Percentiles rank a stretch among this genome's conserved stretches.
Conservation (phyloP, 2,113 vertebrate species). For the human region DNA sequence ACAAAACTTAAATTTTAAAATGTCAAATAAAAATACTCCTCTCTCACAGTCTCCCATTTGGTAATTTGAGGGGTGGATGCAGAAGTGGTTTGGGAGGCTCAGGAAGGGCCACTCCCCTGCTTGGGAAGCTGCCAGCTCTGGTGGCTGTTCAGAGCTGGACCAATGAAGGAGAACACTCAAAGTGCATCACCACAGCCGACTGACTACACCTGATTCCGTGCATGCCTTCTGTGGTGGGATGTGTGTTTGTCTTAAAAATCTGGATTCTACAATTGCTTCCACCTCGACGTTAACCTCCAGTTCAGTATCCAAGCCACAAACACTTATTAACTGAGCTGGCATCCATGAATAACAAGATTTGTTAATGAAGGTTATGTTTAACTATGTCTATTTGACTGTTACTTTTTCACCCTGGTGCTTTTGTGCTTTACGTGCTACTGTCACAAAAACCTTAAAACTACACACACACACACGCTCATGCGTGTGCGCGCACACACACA, state of each 20-base stretch:
- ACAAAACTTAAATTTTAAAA: not conserved
- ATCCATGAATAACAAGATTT: constrained; percentile 90
- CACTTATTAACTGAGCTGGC: constrained; percentile 94
- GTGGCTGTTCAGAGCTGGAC: constrained; percentile 60
- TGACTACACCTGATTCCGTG: constrained; percentile 56
- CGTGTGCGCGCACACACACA: too few relatives aligned
- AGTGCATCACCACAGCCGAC: constrained; percentile 26
- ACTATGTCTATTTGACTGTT: constrained; percentile 77
- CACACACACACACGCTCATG: too few relatives aligned
- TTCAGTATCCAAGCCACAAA: constrained; percentile 76
- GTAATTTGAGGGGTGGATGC: constrained; percentile 30
- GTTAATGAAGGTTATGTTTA: constrained; percentile 88
- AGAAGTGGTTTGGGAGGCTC: constrained; percentile 26
- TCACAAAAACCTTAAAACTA: constrained; percentile 31
- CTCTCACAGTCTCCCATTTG: not conserved
- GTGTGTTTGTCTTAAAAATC: constrained; percentile 78
- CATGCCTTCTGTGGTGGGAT: constrained; percentile 59
- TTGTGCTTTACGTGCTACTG: not conserved
- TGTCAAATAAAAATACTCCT: not conserved
- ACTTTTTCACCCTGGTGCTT: constrained; percentile 51
- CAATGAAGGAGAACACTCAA: constrained; percentile 70
- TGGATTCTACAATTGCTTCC: constrained; percentile 70
- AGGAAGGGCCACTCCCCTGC: constrained; percentile 23
- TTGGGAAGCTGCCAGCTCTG: not conserved
- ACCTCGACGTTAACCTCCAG: constrained; percentile 80